phyloP scores from a whole-genome alignment of 2,113 vertebrate genomes.

The Buteo buteo region DNA sequence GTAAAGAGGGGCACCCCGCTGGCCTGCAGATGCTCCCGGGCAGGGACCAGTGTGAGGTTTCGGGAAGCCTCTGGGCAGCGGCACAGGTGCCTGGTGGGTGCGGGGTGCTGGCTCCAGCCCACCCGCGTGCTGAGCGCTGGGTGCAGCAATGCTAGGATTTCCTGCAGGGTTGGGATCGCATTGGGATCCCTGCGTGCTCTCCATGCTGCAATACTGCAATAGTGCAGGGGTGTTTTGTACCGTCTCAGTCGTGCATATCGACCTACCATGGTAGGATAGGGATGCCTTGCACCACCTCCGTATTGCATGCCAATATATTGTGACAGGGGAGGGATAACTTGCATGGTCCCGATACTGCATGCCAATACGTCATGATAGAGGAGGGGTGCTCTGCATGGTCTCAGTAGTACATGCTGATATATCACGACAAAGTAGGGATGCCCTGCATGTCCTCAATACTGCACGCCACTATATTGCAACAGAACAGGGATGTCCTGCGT shows the following conservation, averaged over 20 bases:
- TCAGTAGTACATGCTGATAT: neutral
- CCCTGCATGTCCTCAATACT: neutral
- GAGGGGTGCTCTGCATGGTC: neutral
- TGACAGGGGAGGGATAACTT: neutral
- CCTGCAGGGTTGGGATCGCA: rapidly evolving
- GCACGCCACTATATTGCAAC: too few species aligned
- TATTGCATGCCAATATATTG: neutral
- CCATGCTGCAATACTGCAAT: neutral
- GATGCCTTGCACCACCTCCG: neutral
- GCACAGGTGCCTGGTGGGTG: rapidly evolving
- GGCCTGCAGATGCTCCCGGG: rapidly evolving
- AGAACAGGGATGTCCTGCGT: neutral
- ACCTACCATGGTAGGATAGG: rapidly evolving
- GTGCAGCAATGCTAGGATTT: neutral
- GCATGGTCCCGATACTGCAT: neutral
- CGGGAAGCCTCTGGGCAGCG: neutral
- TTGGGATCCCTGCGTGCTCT: rapidly evolving
- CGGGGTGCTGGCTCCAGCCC: neutral
- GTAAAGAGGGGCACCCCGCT: conserved; percentile 55
- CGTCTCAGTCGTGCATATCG: rapidly evolving
- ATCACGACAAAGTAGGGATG: neutral
- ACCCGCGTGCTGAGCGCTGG: rapidly evolving
- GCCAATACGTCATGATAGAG: rapidly evolving
- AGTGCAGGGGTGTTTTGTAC: rapidly evolving
- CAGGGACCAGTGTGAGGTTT: neutral